Base-by-base conservation (phyloP, 2,888 invertebrate genomes). In the Brachynemurus nebulosus region DNA sequence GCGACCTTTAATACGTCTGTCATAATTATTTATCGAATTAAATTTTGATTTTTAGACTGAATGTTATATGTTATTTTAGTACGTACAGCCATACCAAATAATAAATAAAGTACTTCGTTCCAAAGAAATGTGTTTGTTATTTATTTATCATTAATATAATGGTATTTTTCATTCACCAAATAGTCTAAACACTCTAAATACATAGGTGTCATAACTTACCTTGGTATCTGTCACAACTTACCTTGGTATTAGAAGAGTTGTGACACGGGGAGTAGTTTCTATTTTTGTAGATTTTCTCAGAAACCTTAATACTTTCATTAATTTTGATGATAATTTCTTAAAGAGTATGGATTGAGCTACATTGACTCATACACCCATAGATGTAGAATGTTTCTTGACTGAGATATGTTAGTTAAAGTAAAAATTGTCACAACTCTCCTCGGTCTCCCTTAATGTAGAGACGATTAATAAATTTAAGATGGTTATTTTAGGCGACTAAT, bases 1-100 rank as follows among this genome's bases (percentile, higher is more conserved):
- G 38, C 18, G 41, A 47, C 17, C 17, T 18, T 12, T 14, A 20
- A 20, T 47, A 47, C 42, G 37, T 41, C 34, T 45, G 47, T 30
- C 45, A 45, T 45, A 46, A 47, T 46, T 47, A 45, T 21, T 25
- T 40, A 19, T 46, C 46, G 19, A 44, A 46, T 19, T 44, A 25
- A 45, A 41, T 48, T 36, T 41, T 49, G 49, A 47, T 52, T 44
- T 42, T 36, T 49, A 47, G 47, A 47, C 41, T 47, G 44, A n/a
- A n/a, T n/a, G n/a, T n/a, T n/a, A n/a, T n/a, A n/a, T n/a, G n/a
- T n/a, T n/a, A n/a, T n/a, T n/a, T n/a, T n/a, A n/a, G n/a, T n/a
- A n/a, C n/a, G n/a, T n/a, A n/a, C n/a, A n/a, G n/a, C n/a, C n/a
- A n/a, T n/a, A n/a, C n/a, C n/a, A n/a, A n/a, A n/a, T n/a, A n/a